Evolutionary conservation across 2,113 vertebrate species (phyloP).

Genomic region (Columba janthina): DNA sequence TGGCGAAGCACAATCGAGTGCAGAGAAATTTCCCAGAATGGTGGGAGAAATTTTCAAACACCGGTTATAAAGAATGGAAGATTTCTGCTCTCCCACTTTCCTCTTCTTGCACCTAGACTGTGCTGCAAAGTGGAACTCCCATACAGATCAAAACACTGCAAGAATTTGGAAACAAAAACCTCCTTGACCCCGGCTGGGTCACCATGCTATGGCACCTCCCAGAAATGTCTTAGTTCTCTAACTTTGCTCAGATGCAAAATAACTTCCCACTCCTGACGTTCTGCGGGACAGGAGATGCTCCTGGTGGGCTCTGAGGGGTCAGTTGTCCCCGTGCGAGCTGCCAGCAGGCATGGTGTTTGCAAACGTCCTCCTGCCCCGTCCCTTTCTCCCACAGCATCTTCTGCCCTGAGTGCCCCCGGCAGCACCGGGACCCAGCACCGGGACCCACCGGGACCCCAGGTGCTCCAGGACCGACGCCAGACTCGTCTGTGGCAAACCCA

Average conservation of each 20-base stretch:
- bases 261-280: neutral
- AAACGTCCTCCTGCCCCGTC: neutral
- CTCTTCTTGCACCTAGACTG: neutral
- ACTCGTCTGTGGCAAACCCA: neutral
- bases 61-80: neutral
- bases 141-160: neutral
- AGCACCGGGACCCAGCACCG: neutral
- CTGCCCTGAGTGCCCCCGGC: neutral
- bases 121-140: neutral
- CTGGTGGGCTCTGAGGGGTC: neutral
- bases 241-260: neutral
- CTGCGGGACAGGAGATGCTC: neutral
- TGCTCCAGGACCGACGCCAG: neutral
- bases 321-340: rapidly evolving
- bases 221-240: neutral
- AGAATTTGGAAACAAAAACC: neutral
- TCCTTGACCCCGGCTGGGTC: neutral
- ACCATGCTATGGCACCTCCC: neutral
- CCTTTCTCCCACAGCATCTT: neutral
- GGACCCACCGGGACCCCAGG: too few relatives aligned
- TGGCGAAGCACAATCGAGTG: neutral
- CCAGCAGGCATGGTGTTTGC: too few relatives aligned
- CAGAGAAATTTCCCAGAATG: neutral
- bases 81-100: neutral
- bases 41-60: neutral